phyloP scores from a whole-genome alignment of 1,140 invertebrate species.

The Drosophila sturtevanti region DNA sequence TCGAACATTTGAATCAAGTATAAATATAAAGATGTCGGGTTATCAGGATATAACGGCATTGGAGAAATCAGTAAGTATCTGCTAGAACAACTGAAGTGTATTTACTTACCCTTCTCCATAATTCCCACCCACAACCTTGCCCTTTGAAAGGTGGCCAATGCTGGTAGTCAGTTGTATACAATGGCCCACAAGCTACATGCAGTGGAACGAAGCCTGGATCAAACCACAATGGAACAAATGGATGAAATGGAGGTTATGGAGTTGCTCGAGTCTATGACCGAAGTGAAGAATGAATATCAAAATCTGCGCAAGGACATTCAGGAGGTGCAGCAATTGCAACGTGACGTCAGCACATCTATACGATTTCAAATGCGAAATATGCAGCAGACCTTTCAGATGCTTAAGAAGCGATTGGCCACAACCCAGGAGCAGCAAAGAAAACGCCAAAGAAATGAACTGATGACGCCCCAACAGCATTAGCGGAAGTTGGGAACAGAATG shows the following conservation, averaged over 20 bases:
- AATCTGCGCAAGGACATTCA: slow-evolving; percentile 85
- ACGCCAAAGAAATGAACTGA: slow-evolving; percentile 27
- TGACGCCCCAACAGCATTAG: slow-evolving; percentile 9
- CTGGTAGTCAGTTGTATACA: slow-evolving; percentile 77
- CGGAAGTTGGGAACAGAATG: not conserved
- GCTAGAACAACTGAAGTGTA: not conserved
- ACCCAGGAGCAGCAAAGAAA: slow-evolving; percentile 42
- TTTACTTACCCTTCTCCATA: slow-evolving; percentile 16
- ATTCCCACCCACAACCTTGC: not conserved
- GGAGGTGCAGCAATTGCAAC: slow-evolving; percentile 85
- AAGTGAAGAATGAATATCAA: slow-evolving; percentile 85
- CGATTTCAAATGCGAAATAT: slow-evolving; percentile 79
- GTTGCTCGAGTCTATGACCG: slow-evolving; percentile 84
- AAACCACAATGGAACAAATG: slow-evolving; percentile 74
- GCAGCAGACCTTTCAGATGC: slow-evolving; percentile 78
- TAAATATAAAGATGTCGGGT: slow-evolving; percentile 55
- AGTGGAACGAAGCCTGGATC: slow-evolving; percentile 76
- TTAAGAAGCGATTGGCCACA: slow-evolving; percentile 76
- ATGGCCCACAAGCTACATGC: slow-evolving; percentile 78
- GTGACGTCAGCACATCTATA: slow-evolving; percentile 85
- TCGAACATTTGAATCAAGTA: slow-evolving; percentile 3
- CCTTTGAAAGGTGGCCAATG: slow-evolving; percentile 71
- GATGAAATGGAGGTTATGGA: slow-evolving; percentile 84
- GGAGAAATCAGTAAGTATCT: slow-evolving; percentile 77
- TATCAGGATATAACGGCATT: slow-evolving; percentile 77